phyloP scores from a whole-genome alignment of 2,888 invertebrate genomes.

The Dione juno region DNA sequence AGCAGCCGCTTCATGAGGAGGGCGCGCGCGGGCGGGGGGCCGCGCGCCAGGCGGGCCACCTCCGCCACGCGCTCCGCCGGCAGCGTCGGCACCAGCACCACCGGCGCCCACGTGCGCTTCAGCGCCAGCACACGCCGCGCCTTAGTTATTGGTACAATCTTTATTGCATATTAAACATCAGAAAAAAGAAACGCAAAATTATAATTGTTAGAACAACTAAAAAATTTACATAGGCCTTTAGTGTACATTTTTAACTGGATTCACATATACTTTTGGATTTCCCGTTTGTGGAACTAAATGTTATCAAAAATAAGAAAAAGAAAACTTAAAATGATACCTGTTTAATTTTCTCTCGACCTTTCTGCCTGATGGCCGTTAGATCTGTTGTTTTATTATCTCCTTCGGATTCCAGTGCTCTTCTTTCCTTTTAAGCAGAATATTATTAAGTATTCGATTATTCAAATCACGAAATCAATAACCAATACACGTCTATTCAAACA shows the following conservation, averaged over 20 bases:
- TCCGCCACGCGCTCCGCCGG: slow-evolving; percentile 94
- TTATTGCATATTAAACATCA: too few relatives aligned
- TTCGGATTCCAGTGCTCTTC: slow-evolving; percentile 75
- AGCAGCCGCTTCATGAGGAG: slow-evolving; percentile 94
- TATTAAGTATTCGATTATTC: too few relatives aligned
- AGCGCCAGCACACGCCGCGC: slow-evolving; percentile 94
- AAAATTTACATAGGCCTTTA: too few relatives aligned
- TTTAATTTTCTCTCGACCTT: slow-evolving; percentile 91
- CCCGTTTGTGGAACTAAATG: too few relatives aligned
- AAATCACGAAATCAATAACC: too few relatives aligned
- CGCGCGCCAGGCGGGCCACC: slow-evolving; percentile 90
- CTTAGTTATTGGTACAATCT: too few relatives aligned
- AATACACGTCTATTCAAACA: too few relatives aligned
- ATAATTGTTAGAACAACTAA: too few relatives aligned
- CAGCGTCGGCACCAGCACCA: slow-evolving; percentile 96
- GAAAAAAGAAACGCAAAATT: too few relatives aligned
- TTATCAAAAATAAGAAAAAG: too few relatives aligned
- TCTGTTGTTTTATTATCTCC: slow-evolving; percentile 71
- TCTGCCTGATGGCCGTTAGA: slow-evolving; percentile 81
- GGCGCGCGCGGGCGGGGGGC: slow-evolving; percentile 86
- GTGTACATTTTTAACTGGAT: too few relatives aligned
- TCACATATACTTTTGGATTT: too few relatives aligned
- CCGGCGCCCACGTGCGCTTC: slow-evolving; percentile 94
- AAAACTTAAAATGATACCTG: slow-evolving; percentile 73
- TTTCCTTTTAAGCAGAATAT: slow-evolving; percentile 57